Base-by-base conservation (phyloP, 2,797 vertebrate genomes). In the Microhierax caerulescens region DNA sequence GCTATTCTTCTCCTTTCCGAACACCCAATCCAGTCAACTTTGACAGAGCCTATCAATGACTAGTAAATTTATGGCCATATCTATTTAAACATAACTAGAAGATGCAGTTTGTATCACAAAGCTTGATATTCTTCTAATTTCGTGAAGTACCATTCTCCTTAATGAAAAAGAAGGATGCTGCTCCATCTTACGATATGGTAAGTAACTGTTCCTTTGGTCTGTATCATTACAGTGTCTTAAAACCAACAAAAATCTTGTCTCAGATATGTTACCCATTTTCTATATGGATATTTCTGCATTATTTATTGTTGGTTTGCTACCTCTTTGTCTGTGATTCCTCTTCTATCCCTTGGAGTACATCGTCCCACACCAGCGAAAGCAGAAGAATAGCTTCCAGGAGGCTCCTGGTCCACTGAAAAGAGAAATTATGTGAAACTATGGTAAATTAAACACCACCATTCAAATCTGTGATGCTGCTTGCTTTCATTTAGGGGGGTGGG, bases 301-400 rank as follows among this genome's bases (percentile, higher is more conserved):
- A 85, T 72, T 84, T 24, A 51, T 28, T 83, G 43, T n/a, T 70
- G 48, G 85, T 92, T 82, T 57, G 70, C 64, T 99, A 99, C 99
- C 99, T 99, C 99, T 99, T 98, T 99, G 83, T 99, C 99, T 45
- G 99, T 98, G 91, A 98, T 98, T 93, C 98, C 98, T 98, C 98
- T 99, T 98, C 99, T 98, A 88, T 98, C 99, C 97, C 98, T 98
- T 77, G 99, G 98, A 67, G 98, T 96, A 94, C 98, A 98, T 93
- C 98, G 98, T 91, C 99, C 98, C 94, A 98, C 56, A 88, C 99
- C 98, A 93, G 98, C 96, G 92, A 98, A 96, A 91, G 97, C 94
- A 77, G 99, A 98, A 36, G 99, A 98, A 94, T 99, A 99, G 96
- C 98, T 98, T 98, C 99, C 98, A 87, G 98, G 98, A 92, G 98